phyloP scores from a whole-genome alignment of 2,113 vertebrate species.

The Upupa epops region DNA sequence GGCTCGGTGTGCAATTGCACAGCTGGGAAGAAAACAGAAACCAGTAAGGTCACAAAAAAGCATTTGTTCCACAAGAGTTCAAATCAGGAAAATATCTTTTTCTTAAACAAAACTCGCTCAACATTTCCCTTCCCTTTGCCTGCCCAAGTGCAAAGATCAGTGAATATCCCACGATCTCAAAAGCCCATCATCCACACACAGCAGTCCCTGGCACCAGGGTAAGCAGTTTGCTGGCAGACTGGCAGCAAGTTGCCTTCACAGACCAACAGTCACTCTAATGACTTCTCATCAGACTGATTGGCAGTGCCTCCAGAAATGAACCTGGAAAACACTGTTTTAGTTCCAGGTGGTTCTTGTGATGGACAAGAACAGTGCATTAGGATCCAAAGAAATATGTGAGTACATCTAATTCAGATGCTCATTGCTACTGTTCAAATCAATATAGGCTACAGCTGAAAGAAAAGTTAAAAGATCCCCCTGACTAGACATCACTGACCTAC shows the following conservation, averaged over 20 bases:
- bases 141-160: not conserved
- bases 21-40: conserved; percentile 39
- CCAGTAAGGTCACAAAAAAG: not conserved
- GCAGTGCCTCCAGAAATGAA: not conserved
- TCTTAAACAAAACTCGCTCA: not conserved
- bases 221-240: not conserved
- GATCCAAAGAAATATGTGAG: not conserved
- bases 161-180: not conserved
- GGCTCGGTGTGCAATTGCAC: conserved; percentile 75
- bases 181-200: not conserved
- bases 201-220: rapidly evolving
- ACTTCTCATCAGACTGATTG: not conserved
- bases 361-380: not conserved
- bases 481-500: not conserved
- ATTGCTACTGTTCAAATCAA: rapidly evolving
- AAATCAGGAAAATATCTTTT: not conserved
- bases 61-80: not conserved
- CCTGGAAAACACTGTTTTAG: not conserved
- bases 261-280: rapidly evolving
- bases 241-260: not conserved
- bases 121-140: not conserved
- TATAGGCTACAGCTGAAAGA: not conserved
- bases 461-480: too few species aligned
- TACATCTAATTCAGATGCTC: not conserved
- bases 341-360: not conserved